These are phyloP conservation scores for Coracopsis vasa DNA, from an alignment of 2,113 vertebrate genomes.

Conservation along the genomic window DNA sequence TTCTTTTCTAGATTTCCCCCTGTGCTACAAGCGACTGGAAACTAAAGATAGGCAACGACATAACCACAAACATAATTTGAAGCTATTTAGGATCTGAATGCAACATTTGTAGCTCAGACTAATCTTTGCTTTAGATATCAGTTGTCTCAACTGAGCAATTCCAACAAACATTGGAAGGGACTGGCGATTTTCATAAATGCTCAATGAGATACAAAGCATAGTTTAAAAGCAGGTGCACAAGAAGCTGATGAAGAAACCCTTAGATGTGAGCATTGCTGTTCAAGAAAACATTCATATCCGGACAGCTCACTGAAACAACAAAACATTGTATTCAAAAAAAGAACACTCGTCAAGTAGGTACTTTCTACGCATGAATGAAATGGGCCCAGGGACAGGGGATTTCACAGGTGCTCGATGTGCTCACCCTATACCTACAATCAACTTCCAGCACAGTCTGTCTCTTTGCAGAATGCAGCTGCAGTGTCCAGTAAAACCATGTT, in stretches of 20 bases:
- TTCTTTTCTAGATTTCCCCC: not conserved
- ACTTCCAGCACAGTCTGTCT: not conserved
- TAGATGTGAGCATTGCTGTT: not conserved
- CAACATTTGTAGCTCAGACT: not conserved
- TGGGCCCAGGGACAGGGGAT: not conserved
- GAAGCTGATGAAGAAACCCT: not conserved
- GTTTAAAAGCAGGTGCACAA: not conserved
- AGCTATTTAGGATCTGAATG: not conserved
- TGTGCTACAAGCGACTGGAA: not conserved
- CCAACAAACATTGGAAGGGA: not conserved
- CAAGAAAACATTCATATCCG: not conserved
- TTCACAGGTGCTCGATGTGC: not conserved
- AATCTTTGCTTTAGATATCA: not conserved
- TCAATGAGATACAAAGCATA: not conserved
- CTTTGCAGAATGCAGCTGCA: not conserved
- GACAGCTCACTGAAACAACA: conserved; percentile 35
- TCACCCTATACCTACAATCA: not conserved
- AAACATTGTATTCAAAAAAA: not conserved
- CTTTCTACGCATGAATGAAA: not conserved
- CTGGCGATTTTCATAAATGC: not conserved
- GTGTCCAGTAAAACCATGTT: not conserved
- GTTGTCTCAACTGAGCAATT: not conserved
- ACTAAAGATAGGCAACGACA: not conserved
- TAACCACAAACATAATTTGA: not conserved
- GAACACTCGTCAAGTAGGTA: not conserved